Conservation (phyloP, 2,888 invertebrate genomes). For the Phaedon cochleariae region DNA sequence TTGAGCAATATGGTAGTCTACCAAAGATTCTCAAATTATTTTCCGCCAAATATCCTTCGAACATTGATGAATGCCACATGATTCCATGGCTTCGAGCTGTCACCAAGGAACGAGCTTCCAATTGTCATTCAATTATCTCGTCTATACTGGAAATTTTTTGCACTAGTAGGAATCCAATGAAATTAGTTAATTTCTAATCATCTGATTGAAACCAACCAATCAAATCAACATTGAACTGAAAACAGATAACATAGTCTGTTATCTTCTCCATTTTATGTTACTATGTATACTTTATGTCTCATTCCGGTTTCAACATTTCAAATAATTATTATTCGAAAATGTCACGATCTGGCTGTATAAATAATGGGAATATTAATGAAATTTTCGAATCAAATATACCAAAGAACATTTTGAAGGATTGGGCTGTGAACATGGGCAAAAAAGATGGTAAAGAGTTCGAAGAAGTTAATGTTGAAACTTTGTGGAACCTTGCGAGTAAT, state of each 20-base stretch:
- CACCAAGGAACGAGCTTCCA: no score
- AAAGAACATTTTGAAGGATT: conserved; percentile 8
- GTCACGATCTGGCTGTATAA: not conserved
- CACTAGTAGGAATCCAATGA: not conserved
- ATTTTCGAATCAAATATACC: conserved; percentile 5
- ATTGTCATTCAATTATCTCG: no score
- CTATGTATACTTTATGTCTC: not conserved
- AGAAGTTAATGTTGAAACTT: conserved; percentile 8
- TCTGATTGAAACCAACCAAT: not conserved
- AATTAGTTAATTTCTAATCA: conserved; percentile 1
- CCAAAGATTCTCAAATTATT: no score
- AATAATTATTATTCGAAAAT: not conserved
- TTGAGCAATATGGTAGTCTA: no score
- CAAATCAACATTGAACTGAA: not conserved
- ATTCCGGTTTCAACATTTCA: not conserved
- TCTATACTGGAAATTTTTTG: no score
- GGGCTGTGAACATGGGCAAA: conserved; percentile 12
- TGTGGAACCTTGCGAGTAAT: conserved; percentile 6
- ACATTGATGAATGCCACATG: no score
- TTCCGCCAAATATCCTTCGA: no score
- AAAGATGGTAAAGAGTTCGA: conserved; percentile 15
- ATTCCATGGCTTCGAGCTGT: no score
- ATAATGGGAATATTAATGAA: not conserved
- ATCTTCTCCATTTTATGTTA: not conserved
- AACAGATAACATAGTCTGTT: not conserved